Evolutionary conservation across 2,888 invertebrate species (phyloP), one percentile per base, ranked within the genome.

Genomic region (Drosophila picticornis): DNA sequence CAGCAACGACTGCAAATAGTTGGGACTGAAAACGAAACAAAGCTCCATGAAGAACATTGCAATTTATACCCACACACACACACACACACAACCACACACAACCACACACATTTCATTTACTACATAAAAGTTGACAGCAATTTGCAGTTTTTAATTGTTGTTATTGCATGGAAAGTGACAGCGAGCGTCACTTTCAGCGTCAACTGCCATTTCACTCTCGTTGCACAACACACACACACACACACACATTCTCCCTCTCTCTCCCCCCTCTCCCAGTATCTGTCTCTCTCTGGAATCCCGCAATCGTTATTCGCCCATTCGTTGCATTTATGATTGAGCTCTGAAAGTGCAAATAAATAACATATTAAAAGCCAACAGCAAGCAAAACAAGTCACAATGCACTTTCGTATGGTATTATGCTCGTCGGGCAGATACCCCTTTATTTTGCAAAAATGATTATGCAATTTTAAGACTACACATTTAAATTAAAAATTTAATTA

Each of bases 41-140:
- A 59, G 59, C 59, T 31, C 11, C 22, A 48, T 32, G 72, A 48
- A 64, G 58, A 64, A 63, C 72, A 77, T 60, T 72, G 46, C 13
- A 34, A 36, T 60, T 22, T 27, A 19, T 34, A 46, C 46, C 51
- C 61, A 63, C 51, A 43, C 57, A 46, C 55, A 25, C 46, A 32
- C 58, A 19, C 32, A 51, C 51, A 62, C 40, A 38, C 62, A 57
- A 11, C 11, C 4, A 34, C 38, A 55, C 19, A 38, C 48, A 43
- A 62, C 2, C 62, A 50, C 64, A 46, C 9, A 57, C 68, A 71
- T 58, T 46, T 46, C 46, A 25, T 46, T 46, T 46, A 46, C 46
- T 46, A 66, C 31, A 66, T 46, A 61, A 72, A 71, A 86, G 77
- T 81, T 86, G 84, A 83, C 72, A 69, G 63, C 87, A 83, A 83